Evolutionary conservation across 2,888 invertebrate species (phyloP).

Genomic region (Trypoxylon attenuatum): DNA sequence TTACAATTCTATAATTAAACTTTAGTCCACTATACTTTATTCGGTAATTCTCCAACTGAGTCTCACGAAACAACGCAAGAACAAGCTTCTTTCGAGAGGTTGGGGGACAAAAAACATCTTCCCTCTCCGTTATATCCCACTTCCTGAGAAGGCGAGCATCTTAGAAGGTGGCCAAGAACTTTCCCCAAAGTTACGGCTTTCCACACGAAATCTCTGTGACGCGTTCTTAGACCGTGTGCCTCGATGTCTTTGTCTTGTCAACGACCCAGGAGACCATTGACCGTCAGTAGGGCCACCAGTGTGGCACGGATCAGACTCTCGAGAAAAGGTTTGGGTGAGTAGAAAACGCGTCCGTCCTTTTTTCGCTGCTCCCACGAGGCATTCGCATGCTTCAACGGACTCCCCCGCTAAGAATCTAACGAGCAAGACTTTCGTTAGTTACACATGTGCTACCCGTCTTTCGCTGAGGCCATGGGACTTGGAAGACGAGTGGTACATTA

Average conservation of each 20-base stretch:
- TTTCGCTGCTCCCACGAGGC: not conserved
- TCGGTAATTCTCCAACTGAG: too few species aligned
- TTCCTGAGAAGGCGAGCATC: not conserved
- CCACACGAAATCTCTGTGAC: constrained; percentile 15
- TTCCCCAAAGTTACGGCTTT: not conserved
- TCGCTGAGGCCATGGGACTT: too few species aligned
- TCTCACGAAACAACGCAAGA: too few species aligned
- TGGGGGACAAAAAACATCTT: too few species aligned
- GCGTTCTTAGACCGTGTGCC: constrained; percentile 5
- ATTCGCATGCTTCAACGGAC: not conserved
- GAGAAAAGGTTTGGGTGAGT: constrained; percentile 67
- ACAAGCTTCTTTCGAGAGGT: too few species aligned
- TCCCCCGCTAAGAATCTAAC: constrained; percentile 37
- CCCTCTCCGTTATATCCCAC: not conserved
- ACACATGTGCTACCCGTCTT: not conserved
- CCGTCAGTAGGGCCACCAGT: constrained; percentile 68
- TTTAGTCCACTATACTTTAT: too few species aligned
- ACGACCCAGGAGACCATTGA: constrained; percentile 67
- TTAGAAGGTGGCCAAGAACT: not conserved
- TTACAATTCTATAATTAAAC: too few species aligned
- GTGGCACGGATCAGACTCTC: constrained; percentile 68
- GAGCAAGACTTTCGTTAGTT: too few species aligned
- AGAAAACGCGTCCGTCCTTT: constrained; percentile 22
- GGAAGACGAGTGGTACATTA: too few species aligned
- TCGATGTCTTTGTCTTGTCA: constrained; percentile 60